Percentiles rank a stretch among this genome's conserved stretches.
These are phyloP conservation scores for Leucosticte australis DNA, from an alignment of 2,113 vertebrate genomes.

Conservation along the genomic window DNA sequence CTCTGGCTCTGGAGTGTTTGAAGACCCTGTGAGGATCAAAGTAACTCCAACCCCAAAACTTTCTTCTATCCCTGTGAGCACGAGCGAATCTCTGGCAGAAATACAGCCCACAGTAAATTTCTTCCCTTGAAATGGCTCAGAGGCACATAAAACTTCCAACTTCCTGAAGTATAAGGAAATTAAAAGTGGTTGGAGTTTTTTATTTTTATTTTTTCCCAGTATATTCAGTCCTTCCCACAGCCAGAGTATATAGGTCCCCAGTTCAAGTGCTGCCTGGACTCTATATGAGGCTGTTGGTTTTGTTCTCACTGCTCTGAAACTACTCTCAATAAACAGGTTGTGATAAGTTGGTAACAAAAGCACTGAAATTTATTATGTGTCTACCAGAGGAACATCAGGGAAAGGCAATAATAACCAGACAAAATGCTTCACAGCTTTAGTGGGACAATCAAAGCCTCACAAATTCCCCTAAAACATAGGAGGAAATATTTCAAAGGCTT, in stretches of 20 bases:
- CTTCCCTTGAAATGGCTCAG: not conserved
- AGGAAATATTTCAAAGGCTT: conserved; percentile 57
- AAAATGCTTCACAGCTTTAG: conserved; percentile 55
- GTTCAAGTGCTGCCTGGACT: not conserved
- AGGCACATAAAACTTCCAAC: not conserved
- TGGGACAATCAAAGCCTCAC: conserved; percentile 56
- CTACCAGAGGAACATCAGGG: conserved; percentile 23
- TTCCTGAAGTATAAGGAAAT: not conserved
- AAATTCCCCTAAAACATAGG: conserved; percentile 52
- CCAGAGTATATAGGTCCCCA: not conserved
- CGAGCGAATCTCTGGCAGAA: not conserved
- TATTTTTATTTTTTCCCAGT: not conserved
- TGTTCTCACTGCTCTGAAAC: conserved; percentile 14
- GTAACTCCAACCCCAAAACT: not conserved
- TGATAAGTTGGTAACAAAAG: conserved; percentile 51
- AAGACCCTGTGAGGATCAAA: not conserved
- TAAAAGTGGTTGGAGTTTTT: not conserved
- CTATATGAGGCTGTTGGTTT: conserved; percentile 22
- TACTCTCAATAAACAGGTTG: conserved; percentile 24
- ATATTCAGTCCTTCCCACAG: not conserved
- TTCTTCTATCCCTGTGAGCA: not conserved
- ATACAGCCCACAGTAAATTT: not conserved
- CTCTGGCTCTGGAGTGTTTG: accelerated
- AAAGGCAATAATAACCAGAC: conserved; percentile 47
- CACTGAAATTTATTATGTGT: conserved; percentile 41